A percentile compares a stretch with the other conserved stretches of the same genome.
phyloP scores from a whole-genome alignment of 2,113 vertebrate genomes.

The Cephalopterus ornatus region DNA sequence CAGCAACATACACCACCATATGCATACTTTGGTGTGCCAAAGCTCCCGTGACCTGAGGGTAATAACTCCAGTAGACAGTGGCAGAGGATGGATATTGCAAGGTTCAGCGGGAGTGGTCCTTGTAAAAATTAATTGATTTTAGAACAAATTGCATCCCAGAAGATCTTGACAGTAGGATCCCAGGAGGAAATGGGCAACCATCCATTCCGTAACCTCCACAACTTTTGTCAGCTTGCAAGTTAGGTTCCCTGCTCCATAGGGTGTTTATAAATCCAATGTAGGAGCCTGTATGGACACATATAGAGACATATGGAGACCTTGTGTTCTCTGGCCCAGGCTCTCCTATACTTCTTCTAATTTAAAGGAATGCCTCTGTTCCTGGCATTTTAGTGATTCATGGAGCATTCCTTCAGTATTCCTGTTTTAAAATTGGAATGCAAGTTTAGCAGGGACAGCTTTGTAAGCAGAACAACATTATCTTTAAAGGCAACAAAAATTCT shows the following conservation, averaged over 20 bases:
- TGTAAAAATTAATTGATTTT: slow-evolving; percentile 74
- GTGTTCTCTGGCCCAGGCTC: slow-evolving; percentile 44
- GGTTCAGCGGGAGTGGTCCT: slow-evolving; percentile 59
- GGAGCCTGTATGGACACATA: slow-evolving; percentile 52
- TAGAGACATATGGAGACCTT: slow-evolving; percentile 66
- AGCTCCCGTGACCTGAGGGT: slow-evolving; percentile 48
- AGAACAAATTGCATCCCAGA: slow-evolving; percentile 53
- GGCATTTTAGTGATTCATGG: slow-evolving; percentile 2
- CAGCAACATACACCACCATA: slow-evolving; percentile 3
- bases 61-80: slow-evolving; percentile 59
- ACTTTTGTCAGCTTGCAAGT: slow-evolving; percentile 55
- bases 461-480: not conserved
- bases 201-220: slow-evolving; percentile 62
- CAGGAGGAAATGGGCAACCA: slow-evolving; percentile 58
- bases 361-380: slow-evolving; percentile 40
- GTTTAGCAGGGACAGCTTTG: not conserved
- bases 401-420: not conserved
- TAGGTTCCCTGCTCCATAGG: slow-evolving; percentile 41
- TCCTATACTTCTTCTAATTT: not conserved
- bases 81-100: slow-evolving; percentile 66
- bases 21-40: slow-evolving; percentile 8
- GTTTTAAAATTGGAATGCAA: slow-evolving; percentile 1
- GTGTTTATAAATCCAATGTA: slow-evolving; percentile 51
- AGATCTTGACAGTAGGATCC: slow-evolving; percentile 59
- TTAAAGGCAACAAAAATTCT: not conserved